Evolutionary conservation across 2,113 vertebrate species (phyloP).

Genomic region (Epinephelus cyanopodus): DNA sequence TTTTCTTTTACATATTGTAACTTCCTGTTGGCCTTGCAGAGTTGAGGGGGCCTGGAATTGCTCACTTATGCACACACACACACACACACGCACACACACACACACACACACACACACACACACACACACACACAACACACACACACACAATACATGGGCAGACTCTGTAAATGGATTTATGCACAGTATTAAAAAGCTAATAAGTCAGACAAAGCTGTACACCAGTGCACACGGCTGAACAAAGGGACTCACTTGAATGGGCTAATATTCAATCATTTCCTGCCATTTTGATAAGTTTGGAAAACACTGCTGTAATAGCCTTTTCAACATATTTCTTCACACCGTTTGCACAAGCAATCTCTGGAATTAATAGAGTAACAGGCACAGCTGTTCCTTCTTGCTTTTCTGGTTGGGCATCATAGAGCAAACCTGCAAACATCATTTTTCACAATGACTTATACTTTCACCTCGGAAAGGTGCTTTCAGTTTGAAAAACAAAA

Average conservation of each 20-base stretch:
- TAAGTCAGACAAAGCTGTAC: conserved; percentile 73
- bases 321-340: conserved; percentile 79
- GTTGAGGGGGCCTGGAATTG: conserved; percentile 33
- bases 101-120: conserved; percentile 3
- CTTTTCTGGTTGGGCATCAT: conserved; percentile 47
- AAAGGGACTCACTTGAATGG: conserved; percentile 74
- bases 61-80: background rate
- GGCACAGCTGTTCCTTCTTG: conserved; percentile 66
- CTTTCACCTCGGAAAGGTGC: conserved; percentile 13
- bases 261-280: conserved; percentile 81
- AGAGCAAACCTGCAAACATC: conserved; percentile 54
- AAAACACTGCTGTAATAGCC: conserved; percentile 76
- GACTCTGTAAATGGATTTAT: conserved; percentile 73
- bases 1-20: conserved; percentile 18
- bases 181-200: conserved; percentile 77
- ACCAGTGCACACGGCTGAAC: conserved; percentile 71
- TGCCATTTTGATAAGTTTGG: conserved; percentile 80
- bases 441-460: conserved; percentile 60
- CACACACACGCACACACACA: no score
- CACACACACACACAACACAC: background rate
- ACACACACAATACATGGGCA: conserved; percentile 4
- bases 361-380: conserved; percentile 76
- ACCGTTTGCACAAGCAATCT: conserved; percentile 81
- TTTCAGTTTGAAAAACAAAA: conserved; percentile 37
- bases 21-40: conserved; percentile 29